Conservation (phyloP, 2,113 vertebrate genomes). For the Nymphicus hollandicus region DNA sequence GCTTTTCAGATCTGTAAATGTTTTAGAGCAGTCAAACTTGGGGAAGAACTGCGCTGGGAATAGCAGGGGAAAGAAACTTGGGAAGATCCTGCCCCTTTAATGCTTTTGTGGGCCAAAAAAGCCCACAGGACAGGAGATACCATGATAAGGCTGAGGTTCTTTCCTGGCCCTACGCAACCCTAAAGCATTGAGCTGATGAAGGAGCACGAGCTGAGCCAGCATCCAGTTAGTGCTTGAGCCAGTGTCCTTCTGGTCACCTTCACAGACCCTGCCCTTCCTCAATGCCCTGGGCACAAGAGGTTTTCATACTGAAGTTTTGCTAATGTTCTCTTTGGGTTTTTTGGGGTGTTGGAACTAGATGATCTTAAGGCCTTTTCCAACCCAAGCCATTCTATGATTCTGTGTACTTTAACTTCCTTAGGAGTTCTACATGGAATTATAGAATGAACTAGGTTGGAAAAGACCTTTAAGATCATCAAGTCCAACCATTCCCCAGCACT, state of each 20-base stretch:
- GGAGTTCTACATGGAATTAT: background rate
- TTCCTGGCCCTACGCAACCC: background rate
- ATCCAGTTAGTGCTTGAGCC: background rate
- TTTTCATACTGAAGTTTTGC: background rate
- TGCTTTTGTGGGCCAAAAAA: background rate
- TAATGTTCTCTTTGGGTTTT: background rate
- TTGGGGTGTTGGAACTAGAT: background rate
- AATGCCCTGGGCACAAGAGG: background rate
- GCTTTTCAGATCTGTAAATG: conserved; percentile 64
- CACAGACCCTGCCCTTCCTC: background rate
- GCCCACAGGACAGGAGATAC: background rate
- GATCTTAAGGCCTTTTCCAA: background rate
- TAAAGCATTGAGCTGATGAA: rapidly evolving
- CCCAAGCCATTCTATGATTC: background rate
- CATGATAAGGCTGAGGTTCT: background rate
- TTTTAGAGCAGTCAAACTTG: conserved; percentile 53
- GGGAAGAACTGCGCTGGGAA: background rate
- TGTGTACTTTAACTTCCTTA: background rate
- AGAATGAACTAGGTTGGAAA: background rate
- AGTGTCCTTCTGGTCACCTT: background rate
- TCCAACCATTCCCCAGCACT: background rate
- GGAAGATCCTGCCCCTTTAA: background rate
- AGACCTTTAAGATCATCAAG: background rate
- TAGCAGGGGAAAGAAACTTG: background rate
- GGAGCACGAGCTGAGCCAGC: background rate